These are phyloP conservation scores for Perdita meconis DNA, from an alignment of 2,888 invertebrate species.

Conservation along the genomic window DNA sequence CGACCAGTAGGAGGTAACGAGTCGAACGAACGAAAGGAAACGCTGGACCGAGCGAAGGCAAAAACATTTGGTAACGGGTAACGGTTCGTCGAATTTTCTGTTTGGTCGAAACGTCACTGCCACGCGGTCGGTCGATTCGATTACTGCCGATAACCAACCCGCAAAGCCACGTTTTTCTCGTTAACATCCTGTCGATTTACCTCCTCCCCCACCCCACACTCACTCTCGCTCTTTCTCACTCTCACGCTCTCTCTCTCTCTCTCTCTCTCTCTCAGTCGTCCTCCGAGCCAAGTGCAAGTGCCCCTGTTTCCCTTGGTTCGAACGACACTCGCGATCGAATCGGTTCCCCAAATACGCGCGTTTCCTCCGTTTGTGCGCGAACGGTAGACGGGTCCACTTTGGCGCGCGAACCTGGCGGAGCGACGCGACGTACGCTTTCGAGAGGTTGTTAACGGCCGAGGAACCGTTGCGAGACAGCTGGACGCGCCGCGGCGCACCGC, in stretches of 20 bases:
- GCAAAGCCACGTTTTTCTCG: conserved; percentile 23
- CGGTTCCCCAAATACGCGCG: not conserved
- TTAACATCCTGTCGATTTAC: not conserved
- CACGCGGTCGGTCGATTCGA: conserved; percentile 51
- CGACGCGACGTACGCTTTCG: not conserved
- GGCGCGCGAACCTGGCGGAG: not conserved
- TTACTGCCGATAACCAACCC: conserved; percentile 25
- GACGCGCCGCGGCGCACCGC: not conserved
- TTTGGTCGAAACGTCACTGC: conserved; percentile 29
- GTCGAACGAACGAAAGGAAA: not conserved
- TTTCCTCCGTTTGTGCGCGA: conserved; percentile 17
- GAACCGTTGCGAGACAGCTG: not conserved
- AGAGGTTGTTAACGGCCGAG: not conserved
- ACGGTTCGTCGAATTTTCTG: conserved; percentile 10
- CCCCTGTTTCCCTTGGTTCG: not conserved
- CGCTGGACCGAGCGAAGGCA: not conserved
- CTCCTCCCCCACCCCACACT: not conserved
- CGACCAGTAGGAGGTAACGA: no score
- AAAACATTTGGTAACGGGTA: conserved; percentile 17
- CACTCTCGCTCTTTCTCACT: not conserved
- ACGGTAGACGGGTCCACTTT: conserved; percentile 51
- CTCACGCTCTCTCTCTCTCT: no score
- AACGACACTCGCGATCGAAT: not conserved
- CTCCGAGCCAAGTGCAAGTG: no score
- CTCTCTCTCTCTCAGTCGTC: no score